phyloP scores from a whole-genome alignment of 2,888 invertebrate genomes.

The Campoletis raptor region DNA sequence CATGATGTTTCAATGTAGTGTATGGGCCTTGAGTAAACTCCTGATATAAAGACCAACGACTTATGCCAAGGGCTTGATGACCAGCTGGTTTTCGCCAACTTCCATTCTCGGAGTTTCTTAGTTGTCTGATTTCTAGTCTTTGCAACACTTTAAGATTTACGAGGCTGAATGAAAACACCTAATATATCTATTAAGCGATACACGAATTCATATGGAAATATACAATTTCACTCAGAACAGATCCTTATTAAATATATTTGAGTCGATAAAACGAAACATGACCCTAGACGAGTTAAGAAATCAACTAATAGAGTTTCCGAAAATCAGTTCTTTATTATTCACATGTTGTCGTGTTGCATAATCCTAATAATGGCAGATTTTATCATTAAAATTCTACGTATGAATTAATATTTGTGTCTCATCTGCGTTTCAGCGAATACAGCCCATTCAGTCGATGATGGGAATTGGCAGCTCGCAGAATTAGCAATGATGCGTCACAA shows the following conservation, averaged over 20 bases:
- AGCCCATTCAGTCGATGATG: not conserved
- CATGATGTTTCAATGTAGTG: not conserved
- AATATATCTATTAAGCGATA: not conserved
- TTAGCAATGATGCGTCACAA: not conserved
- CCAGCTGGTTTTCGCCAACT: slow-evolving; percentile 2
- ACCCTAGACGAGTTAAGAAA: not conserved
- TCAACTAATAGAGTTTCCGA: too few species aligned
- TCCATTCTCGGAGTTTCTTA: slow-evolving; percentile 22
- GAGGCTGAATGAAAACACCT: slow-evolving; percentile 14
- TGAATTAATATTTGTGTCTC: not conserved
- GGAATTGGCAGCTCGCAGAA: not conserved
- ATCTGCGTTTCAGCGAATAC: not conserved
- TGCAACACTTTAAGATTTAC: slow-evolving; percentile 25
- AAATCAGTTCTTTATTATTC: too few species aligned
- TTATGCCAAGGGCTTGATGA: not conserved
- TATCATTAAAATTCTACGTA: not conserved
- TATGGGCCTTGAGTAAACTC: not conserved
- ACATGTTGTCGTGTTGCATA: too few species aligned
- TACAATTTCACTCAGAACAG: not conserved
- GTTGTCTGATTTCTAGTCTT: slow-evolving; percentile 27
- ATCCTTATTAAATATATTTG: not conserved
- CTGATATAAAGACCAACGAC: not conserved
- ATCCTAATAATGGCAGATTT: too few species aligned
- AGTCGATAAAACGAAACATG: not conserved
- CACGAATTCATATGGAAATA: not conserved